Evolutionary conservation across 2,113 vertebrate genomes (phyloP).

Genomic region (Nerophis lumbriciformis): DNA sequence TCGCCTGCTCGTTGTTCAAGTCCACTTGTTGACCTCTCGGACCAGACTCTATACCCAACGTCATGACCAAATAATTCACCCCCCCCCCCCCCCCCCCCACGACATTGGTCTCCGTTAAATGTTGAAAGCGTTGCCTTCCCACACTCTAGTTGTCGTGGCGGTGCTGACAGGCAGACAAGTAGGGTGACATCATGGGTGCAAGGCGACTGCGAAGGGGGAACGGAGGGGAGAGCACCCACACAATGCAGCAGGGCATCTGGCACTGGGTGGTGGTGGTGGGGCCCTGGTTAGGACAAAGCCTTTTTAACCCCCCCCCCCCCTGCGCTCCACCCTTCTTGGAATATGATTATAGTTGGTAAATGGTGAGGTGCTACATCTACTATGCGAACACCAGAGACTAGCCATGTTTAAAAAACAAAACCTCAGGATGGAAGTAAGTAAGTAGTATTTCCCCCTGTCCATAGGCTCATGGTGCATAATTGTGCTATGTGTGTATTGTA

Average conservation of each 20-base stretch:
- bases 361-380: conserved; percentile 7
- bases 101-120: conserved; percentile 5
- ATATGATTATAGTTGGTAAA: conserved; percentile 67
- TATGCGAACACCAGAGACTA: conserved; percentile 9
- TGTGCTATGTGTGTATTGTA: conserved; percentile 76
- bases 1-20: conserved; percentile 42
- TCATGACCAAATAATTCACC: conserved; percentile 3
- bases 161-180: conserved; percentile 53
- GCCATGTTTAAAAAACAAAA: conserved; percentile 24
- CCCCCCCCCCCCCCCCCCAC: conserved; percentile 2
- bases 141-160: conserved; percentile 62
- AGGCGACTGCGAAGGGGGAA: conserved; percentile 25
- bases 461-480: conserved; percentile 64
- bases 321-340: conserved; percentile 20
- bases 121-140: conserved; percentile 35
- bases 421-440: conserved; percentile 70
- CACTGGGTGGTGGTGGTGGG: conserved; percentile 28
- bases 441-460: conserved; percentile 34
- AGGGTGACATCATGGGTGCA: conserved; percentile 57
- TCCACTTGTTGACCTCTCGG: conserved; percentile 60
- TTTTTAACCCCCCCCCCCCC: conserved; percentile 30
- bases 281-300: conserved; percentile 56
- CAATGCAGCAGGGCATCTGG: conserved; percentile 70
- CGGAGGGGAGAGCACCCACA: conserved; percentile 51
- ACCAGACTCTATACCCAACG: conserved; percentile 40